phyloP scores from a whole-genome alignment of 1,140 invertebrate genomes.

The Asbolus verrucosus region DNA sequence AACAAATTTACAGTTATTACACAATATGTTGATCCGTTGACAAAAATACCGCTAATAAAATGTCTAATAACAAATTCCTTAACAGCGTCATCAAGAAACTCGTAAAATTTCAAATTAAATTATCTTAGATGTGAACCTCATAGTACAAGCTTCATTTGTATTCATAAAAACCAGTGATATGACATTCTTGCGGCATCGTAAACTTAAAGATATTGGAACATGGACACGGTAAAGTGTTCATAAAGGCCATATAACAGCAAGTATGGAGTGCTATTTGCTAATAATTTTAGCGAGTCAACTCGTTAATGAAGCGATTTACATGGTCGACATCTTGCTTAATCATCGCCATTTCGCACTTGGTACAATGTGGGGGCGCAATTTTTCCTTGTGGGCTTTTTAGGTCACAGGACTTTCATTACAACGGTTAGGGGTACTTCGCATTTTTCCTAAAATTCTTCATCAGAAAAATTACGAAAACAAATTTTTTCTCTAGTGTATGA shows the following conservation, averaged over 20 bases:
- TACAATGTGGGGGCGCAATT: conserved; percentile 6
- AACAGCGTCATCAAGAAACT: conserved; percentile 47
- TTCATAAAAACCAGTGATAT: conserved; percentile 54
- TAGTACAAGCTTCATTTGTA: conserved; percentile 54
- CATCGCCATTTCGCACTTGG: conserved; percentile 24
- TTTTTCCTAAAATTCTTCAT: too few species aligned
- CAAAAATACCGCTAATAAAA: conserved; percentile 42
- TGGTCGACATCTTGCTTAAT: conserved; percentile 45
- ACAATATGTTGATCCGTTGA: conserved; percentile 43
- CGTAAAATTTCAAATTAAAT: conserved; percentile 58
- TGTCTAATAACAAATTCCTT: conserved; percentile 38
- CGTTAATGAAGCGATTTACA: conserved; percentile 59
- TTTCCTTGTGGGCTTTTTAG: too few species aligned
- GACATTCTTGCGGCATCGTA: conserved; percentile 58
- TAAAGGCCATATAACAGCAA: conserved; percentile 52
- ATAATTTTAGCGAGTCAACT: conserved; percentile 47
- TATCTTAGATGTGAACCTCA: conserved; percentile 56
- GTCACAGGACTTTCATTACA: too few species aligned
- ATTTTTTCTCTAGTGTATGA: too few species aligned
- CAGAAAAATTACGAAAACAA: too few species aligned
- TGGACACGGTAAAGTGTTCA: conserved; percentile 53
- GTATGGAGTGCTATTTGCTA: conserved; percentile 40
- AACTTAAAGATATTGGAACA: conserved; percentile 58
- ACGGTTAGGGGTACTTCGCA: too few species aligned
- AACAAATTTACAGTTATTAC: conserved; percentile 3